Percentiles rank a stretch among this genome's conserved stretches.
These are phyloP conservation scores for Plebejus anna DNA, from an alignment of 2,888 invertebrate genomes.

Conservation along the genomic window DNA sequence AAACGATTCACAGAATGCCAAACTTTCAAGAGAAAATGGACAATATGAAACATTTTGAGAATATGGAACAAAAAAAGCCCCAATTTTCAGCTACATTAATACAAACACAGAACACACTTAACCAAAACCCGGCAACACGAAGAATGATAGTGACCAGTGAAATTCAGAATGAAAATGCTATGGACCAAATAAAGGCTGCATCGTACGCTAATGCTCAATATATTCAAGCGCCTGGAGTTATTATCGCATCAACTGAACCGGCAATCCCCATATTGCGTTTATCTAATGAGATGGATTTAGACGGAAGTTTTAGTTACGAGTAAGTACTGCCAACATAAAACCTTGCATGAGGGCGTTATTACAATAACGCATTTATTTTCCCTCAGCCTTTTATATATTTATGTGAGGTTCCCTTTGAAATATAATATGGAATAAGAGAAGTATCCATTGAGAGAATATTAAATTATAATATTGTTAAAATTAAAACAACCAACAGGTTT, in stretches of 20 bases:
- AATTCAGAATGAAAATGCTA: constrained; percentile 48
- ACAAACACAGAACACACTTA: constrained; percentile 39
- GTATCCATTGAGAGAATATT: background rate
- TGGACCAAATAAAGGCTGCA: constrained; percentile 57
- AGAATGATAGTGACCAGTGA: constrained; percentile 61
- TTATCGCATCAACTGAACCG: constrained; percentile 67
- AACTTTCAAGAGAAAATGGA: constrained; percentile 54
- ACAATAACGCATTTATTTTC: background rate
- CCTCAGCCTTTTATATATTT: background rate
- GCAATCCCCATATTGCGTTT: constrained; percentile 74
- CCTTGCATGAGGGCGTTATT: background rate
- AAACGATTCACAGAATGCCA: constrained; percentile 46
- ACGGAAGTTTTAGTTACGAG: constrained; percentile 79
- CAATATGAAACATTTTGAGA: constrained; percentile 38
- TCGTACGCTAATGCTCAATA: constrained; percentile 54
- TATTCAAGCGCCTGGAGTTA: constrained; percentile 54
- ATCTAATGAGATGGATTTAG: constrained; percentile 78
- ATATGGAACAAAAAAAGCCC: constrained; percentile 26
- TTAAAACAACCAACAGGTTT: background rate
- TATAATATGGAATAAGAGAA: background rate
- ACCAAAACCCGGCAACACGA: constrained; percentile 51
- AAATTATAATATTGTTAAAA: background rate
- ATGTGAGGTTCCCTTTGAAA: background rate
- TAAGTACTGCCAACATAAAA: constrained; percentile 50
- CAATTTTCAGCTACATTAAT: constrained; percentile 50